phyloP scores from a whole-genome alignment of 2,888 invertebrate genomes.

The Agriopis marginaria region DNA sequence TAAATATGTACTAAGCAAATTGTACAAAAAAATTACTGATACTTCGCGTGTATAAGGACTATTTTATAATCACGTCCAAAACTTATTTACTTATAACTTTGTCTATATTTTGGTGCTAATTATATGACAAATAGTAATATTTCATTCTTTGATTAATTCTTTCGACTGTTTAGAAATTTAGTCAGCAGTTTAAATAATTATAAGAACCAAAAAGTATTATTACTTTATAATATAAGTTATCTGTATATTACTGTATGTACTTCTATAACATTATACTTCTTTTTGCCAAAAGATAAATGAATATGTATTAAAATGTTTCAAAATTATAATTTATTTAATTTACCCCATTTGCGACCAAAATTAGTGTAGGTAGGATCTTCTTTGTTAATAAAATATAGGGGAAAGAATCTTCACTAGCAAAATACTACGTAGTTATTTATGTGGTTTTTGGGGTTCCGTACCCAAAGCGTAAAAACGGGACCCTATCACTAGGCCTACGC shows the following conservation, averaged over 20 bases:
- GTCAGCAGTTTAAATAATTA: constrained; percentile 55
- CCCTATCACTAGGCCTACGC: too few species aligned
- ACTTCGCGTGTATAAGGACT: constrained; percentile 27
- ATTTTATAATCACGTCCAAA: constrained; percentile 50
- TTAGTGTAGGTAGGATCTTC: background rate
- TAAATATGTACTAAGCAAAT: constrained; percentile 48
- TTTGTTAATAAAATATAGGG: too few species aligned
- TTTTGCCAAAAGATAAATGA: constrained; percentile 82
- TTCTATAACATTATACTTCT: constrained; percentile 65
- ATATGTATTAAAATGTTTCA: constrained; percentile 76
- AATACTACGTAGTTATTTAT: too few species aligned
- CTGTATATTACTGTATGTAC: constrained; percentile 56
- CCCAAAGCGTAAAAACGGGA: too few species aligned
- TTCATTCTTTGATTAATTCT: constrained; percentile 44
- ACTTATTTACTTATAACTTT: constrained; percentile 42
- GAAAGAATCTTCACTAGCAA: too few species aligned
- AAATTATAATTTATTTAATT: constrained; percentile 53
- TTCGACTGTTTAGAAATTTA: constrained; percentile 48
- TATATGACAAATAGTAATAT: constrained; percentile 49
- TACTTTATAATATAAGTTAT: constrained; percentile 63
- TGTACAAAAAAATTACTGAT: constrained; percentile 36
- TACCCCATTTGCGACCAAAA: constrained; percentile 4
- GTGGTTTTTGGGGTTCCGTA: too few species aligned
- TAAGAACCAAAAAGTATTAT: constrained; percentile 86
- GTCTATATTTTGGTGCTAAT: constrained; percentile 79